Evolutionary conservation across 2,888 invertebrate species (phyloP), one percentile per base, ranked within the genome.

Genomic region (Balanococcus diminutus): DNA sequence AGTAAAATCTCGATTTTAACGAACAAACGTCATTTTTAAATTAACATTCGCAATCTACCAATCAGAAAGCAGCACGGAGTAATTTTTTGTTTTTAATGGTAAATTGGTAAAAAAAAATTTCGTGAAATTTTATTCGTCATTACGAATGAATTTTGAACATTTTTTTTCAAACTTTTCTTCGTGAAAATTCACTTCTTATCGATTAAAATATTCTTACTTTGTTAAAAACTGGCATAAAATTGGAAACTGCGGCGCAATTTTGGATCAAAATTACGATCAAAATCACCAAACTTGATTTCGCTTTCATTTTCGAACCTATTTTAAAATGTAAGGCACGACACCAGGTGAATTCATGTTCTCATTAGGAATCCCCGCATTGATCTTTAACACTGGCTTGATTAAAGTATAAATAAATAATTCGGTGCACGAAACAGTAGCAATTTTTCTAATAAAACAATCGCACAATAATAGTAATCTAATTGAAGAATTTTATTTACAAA

Each of bases 331-430:
- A 1, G 22, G 8, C 25, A 81, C 19, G 6, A 42, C n/a, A 42
- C 1, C n/a, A 56, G n/a, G 42, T 36, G 22, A 42, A 19, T 31
- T 31, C 31, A 5, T 31, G 14, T 16, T 8, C 11, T 8, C 22
- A 31, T 25, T 31, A 51, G 16, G 31, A 51, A 82, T 82, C 28
- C 16, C 19, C 19, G 4, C 0, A 25, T 0, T 28, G 51, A 82
- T 75, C 75, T 75, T 75, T 14, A n/a, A 31, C 75, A 32, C n/a
- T 16, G 6, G 32, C 32, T 36, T 75, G 75, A 75, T 75, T 75
- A 75, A 75, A 75, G 32, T 75, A 32, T 75, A 32, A 75, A 75
- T 75, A 75, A 75, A 32, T 75, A 75, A 32, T n/a, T 75, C n/a
- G 6, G 19, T 6, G 19, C 16, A 19, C 32, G 75, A 28, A 16